Conservation (phyloP, 2,797 vertebrate genomes). For the Mus caroli region DNA sequence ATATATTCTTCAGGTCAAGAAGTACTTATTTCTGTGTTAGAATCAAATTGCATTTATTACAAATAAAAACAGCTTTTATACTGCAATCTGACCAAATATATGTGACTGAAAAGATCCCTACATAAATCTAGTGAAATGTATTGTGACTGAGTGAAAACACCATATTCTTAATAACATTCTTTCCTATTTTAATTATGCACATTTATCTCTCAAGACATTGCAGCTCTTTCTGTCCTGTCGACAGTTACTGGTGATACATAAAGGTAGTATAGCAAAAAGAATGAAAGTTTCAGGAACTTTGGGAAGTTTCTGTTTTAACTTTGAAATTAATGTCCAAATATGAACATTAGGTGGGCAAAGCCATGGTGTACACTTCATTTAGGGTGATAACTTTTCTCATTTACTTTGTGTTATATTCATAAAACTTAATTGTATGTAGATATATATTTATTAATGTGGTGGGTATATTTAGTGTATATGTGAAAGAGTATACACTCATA, state of each 20-base stretch:
- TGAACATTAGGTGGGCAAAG: neutral
- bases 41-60: neutral
- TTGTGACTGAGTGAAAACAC: neutral
- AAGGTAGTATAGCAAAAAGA: neutral
- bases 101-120: neutral
- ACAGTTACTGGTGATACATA: neutral
- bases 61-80: slow-evolving; percentile 9
- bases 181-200: neutral
- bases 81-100: neutral
- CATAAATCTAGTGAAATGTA: neutral
- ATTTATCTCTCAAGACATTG: neutral
- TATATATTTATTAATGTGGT: neutral
- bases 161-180: neutral
- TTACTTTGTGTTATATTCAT: neutral
- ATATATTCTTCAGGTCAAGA: neutral
- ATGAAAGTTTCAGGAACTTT: neutral
- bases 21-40: slow-evolving; percentile 1
- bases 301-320: neutral
- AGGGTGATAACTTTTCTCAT: neutral
- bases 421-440: neutral
- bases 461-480: neutral
- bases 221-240: neutral
- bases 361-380: fast-evolving
- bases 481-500: neutral
- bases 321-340: neutral